A percentile compares a stretch with the other conserved stretches of the same genome.
These are phyloP conservation scores for Collichthys lucidus DNA, from an alignment of 2,113 vertebrate species.

Conservation along the genomic window DNA sequence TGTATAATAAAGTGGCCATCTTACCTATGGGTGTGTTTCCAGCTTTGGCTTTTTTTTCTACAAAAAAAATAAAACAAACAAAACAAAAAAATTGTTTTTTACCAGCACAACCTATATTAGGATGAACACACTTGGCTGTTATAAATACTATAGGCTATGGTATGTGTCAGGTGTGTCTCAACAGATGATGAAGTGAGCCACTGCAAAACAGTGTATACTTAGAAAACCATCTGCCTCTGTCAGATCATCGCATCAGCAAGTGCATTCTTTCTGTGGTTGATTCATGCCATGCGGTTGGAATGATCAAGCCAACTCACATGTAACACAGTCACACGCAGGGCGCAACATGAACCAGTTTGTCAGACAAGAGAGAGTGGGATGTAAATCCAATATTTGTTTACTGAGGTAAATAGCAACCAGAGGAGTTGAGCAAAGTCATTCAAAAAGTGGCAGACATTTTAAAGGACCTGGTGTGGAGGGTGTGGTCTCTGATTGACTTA, in stretches of 20 bases:
- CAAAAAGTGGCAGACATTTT: conserved; percentile 2
- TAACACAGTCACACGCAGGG: conserved; percentile 23
- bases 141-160: not conserved
- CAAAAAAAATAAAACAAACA: not conserved
- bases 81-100: not conserved
- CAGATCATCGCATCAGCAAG: conserved; percentile 52
- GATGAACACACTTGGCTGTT: not conserved
- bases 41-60: conserved; percentile 60
- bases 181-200: conserved; percentile 39
- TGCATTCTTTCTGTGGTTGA: conserved; percentile 40
- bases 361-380: conserved; percentile 2
- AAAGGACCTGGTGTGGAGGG: not conserved
- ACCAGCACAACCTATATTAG: not conserved
- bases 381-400: not conserved
- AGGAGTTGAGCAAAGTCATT: not conserved
- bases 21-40: conserved; percentile 57
- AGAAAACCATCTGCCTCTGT: conserved; percentile 71
- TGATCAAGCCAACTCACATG: conserved; percentile 46
- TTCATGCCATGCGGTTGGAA: conserved; percentile 54
- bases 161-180: conserved; percentile 26
- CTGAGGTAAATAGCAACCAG: not conserved
- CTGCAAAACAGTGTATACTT: conserved; percentile 48
- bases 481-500: too few relatives aligned
- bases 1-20: not conserved
- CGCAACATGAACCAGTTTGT: conserved; percentile 1